phyloP scores from a whole-genome alignment of 2,888 invertebrate species.

The Cheilosia variabilis region DNA sequence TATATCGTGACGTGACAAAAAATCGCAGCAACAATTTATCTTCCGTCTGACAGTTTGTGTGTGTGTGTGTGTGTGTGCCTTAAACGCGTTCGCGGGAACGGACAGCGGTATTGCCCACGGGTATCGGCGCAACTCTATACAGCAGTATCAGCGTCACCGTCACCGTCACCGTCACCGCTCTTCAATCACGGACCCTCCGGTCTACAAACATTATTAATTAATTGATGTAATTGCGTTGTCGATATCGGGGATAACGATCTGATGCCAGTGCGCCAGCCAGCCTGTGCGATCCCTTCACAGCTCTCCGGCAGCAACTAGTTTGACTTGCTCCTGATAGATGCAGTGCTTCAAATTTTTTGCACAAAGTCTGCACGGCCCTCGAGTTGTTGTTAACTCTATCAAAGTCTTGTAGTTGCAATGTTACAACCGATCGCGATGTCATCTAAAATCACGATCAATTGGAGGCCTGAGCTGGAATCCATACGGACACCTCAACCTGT shows the following conservation, averaged over 20 bases:
- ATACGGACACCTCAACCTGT: conserved; percentile 74
- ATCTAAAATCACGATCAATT: conserved; percentile 82
- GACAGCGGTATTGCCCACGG: conserved; percentile 63
- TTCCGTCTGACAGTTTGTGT: conserved; percentile 67
- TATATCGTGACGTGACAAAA: conserved; percentile 73
- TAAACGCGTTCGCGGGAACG: conserved; percentile 53
- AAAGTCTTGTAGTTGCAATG: conserved; percentile 69
- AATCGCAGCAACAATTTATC: conserved; percentile 73
- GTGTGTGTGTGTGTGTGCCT: conserved; percentile 43
- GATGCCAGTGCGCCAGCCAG: conserved; percentile 31
- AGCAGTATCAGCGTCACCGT: conserved; percentile 22
- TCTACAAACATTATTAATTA: conserved; percentile 82
- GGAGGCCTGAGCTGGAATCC: conserved; percentile 62
- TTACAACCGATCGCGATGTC: conserved; percentile 78
- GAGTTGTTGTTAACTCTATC: conserved; percentile 65
- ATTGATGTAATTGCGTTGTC: conserved; percentile 84
- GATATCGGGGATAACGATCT: conserved; percentile 82
- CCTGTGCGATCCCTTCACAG: conserved; percentile 60
- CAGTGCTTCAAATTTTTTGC: conserved; percentile 37
- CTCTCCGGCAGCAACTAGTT: conserved; percentile 52
- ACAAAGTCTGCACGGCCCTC: conserved; percentile 30
- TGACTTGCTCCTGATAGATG: conserved; percentile 52
- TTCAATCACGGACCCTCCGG: conserved; percentile 63
- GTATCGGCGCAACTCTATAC: conserved; percentile 33
- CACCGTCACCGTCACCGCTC: conserved; percentile 41